phyloP scores from a whole-genome alignment of 2,888 invertebrate species.

The Blastobasis lacticolella region DNA sequence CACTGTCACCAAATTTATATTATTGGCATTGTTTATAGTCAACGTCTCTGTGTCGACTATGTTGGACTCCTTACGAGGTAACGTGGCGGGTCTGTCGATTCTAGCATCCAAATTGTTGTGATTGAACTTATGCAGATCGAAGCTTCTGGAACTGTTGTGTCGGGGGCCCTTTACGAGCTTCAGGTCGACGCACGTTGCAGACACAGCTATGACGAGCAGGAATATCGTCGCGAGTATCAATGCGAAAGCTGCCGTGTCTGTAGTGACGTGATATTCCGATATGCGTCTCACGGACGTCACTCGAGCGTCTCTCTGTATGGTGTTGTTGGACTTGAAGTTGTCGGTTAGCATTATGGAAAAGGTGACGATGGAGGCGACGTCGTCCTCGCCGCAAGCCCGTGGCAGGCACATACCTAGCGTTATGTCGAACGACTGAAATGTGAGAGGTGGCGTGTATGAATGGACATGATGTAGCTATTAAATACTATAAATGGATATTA shows the following conservation, averaged over 20 bases:
- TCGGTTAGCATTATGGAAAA: constrained; percentile 64
- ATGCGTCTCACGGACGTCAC: constrained; percentile 40
- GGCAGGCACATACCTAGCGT: constrained; percentile 66
- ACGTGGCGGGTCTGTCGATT: constrained; percentile 21
- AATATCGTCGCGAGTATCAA: constrained; percentile 38
- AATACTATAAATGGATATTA: too few species aligned
- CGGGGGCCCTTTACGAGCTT: constrained; percentile 39
- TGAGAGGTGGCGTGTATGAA: background rate
- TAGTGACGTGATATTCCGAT: constrained; percentile 34
- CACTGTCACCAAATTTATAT: constrained; percentile 39
- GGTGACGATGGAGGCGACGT: constrained; percentile 58
- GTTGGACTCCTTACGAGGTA: constrained; percentile 21
- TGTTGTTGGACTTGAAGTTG: constrained; percentile 46
- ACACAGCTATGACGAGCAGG: constrained; percentile 37
- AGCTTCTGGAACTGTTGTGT: constrained; percentile 40
- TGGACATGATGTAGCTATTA: too few species aligned
- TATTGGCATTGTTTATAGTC: constrained; percentile 30
- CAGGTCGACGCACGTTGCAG: constrained; percentile 63
- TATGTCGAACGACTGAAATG: constrained; percentile 50
- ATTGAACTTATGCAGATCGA: constrained; percentile 51
- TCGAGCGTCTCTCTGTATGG: constrained; percentile 43
- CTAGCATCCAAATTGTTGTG: constrained; percentile 14
- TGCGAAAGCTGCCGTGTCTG: constrained; percentile 42
- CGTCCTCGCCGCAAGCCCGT: constrained; percentile 49
- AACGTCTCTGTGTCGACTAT: constrained; percentile 19